phyloP scores from a whole-genome alignment of 2,797 vertebrate species.

The Acipenser oxyrinchus region DNA sequence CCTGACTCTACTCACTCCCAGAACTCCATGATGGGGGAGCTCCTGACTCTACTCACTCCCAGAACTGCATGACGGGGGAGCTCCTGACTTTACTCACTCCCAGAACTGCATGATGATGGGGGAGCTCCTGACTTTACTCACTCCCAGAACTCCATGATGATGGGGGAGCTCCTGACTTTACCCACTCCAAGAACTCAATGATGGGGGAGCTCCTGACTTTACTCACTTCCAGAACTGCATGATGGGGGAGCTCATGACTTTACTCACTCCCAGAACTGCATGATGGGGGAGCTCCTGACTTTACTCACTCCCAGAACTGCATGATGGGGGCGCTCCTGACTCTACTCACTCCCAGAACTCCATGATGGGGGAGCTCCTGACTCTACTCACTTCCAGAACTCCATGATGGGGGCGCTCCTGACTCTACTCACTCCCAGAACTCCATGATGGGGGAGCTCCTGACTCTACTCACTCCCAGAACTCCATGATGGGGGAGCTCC shows the following conservation, averaged over 20 bases:
- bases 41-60: background rate
- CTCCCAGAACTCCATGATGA: conserved; percentile 12
- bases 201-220: conserved; percentile 65
- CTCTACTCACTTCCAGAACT: conserved; percentile 13
- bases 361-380: too few species aligned
- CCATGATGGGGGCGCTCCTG: background rate
- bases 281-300: conserved; percentile 17
- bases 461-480: too few species aligned
- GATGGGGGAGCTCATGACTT: conserved; percentile 22
- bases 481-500: conserved; percentile 20
- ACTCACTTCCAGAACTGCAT: conserved; percentile 55
- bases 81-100: conserved; percentile 24
- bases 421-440: conserved; percentile 31
- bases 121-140: too few species aligned
- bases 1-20: conserved; percentile 14
- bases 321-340: conserved; percentile 21
- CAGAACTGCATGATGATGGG: conserved; percentile 23
- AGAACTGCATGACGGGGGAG: conserved; percentile 16
- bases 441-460: too few species aligned
- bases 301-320: conserved; percentile 35
- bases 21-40: too few species aligned
- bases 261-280: conserved; percentile 17
- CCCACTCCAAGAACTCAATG: conserved; percentile 79
- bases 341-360: background rate
- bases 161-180: conserved; percentile 25